Percentiles rank a stretch among this genome's conserved stretches.
These are phyloP conservation scores for Scaptomyza reducta DNA, from an alignment of 2,888 invertebrate species.

Conservation along the genomic window DNA sequence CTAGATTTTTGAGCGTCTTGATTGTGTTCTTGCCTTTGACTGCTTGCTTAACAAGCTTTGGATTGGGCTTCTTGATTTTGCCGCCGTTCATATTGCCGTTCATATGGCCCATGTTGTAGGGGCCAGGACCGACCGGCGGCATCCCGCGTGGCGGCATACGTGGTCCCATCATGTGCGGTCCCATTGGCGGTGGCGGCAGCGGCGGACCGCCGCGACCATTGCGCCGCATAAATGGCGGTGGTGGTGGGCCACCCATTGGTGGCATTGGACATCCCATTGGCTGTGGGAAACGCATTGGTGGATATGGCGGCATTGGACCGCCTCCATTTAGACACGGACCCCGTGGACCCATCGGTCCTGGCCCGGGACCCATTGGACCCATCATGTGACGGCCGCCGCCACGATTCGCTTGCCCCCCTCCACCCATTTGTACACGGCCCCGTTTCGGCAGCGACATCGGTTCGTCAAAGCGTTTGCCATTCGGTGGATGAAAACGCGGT, in stretches of 20 bases:
- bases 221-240: conserved; percentile 75
- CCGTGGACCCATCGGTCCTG: conserved; percentile 47
- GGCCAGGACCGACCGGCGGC: conserved; percentile 52
- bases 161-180: conserved; percentile 61
- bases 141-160: conserved; percentile 67
- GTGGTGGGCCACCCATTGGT: conserved; percentile 66
- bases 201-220: conserved; percentile 71
- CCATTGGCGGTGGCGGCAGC: conserved; percentile 66
- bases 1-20: conserved; percentile 82
- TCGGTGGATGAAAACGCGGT: conserved; percentile 41
- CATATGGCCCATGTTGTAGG: conserved; percentile 50
- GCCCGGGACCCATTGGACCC: conserved; percentile 54
- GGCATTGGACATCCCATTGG: conserved; percentile 73
- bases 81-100: conserved; percentile 62
- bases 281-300: conserved; percentile 69
- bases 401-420: conserved; percentile 27
- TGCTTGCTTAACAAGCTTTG: conserved; percentile 72
- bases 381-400: conserved; percentile 63
- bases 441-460: conserved; percentile 31
- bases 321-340: conserved; percentile 43
- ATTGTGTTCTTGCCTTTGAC: conserved; percentile 79
- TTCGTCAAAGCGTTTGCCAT: conserved; percentile 50
- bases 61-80: conserved; percentile 79
- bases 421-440: conserved; percentile 18
- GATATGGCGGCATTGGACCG: conserved; percentile 68